These are phyloP conservation scores for Epizoanthus rinbou DNA, from an alignment of 92 coral and sea anemone genomes.

Conservation along the genomic window DNA sequence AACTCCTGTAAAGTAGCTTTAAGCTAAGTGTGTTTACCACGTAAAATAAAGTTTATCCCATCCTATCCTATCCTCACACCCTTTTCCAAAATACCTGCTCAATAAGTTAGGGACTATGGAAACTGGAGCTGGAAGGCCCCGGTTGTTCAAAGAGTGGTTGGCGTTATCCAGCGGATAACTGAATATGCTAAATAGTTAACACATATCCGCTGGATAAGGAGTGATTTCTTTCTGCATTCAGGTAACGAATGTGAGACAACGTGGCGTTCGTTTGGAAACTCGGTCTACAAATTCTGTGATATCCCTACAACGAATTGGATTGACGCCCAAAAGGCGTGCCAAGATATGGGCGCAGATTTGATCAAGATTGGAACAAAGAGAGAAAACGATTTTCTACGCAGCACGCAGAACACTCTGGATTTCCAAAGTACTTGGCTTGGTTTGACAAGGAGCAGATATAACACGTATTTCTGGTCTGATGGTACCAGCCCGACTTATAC, in stretches of 20 bases:
- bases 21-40: too few species aligned
- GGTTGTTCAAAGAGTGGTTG: too few species aligned
- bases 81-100: too few species aligned
- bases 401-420: background rate
- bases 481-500: background rate
- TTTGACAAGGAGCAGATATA: background rate
- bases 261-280: background rate
- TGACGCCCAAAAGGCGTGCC: constrained; percentile 2
- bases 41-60: too few species aligned
- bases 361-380: background rate
- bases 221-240: too few species aligned
- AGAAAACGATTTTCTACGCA: background rate
- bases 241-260: background rate
- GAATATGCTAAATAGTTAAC: too few species aligned
- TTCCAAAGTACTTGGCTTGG: constrained; percentile 1
- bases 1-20: too few species aligned
- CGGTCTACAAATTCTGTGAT: background rate
- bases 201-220: too few species aligned
- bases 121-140: too few species aligned
- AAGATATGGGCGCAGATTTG: constrained; percentile 9
- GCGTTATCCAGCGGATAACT: too few species aligned
- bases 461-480: background rate
- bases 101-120: too few species aligned
- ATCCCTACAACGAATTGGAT: constrained; percentile 5
- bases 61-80: too few species aligned